Evolutionary conservation across 2,113 vertebrate genomes (phyloP).

Genomic region (Cyprichromis sp.): DNA sequence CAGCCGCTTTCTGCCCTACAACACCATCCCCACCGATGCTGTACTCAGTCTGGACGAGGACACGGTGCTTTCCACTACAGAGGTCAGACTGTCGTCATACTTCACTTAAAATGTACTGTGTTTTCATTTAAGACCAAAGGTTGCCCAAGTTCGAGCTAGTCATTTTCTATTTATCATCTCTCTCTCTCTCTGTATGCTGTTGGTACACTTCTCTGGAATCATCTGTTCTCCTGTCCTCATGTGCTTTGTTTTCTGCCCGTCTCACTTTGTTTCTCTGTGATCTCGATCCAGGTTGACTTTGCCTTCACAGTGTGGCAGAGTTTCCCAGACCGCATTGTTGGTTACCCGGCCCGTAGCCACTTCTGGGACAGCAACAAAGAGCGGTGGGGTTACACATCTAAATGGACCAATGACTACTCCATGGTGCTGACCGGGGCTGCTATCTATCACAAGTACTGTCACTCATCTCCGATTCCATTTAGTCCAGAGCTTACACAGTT

Average conservation of each 20-base stretch:
- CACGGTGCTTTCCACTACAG: slow-evolving; percentile 95
- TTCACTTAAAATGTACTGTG: not conserved
- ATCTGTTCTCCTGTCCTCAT: not conserved
- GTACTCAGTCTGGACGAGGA: slow-evolving; percentile 97
- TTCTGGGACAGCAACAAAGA: slow-evolving; percentile 98
- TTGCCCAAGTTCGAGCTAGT: not conserved
- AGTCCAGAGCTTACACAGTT: not conserved
- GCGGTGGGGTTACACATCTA: slow-evolving; percentile 97
- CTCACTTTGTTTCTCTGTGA: not conserved
- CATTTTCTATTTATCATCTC: not conserved
- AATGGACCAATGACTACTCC: slow-evolving; percentile 99
- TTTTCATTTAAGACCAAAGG: not conserved
- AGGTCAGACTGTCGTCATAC: slow-evolving; percentile 68
- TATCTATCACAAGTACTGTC: slow-evolving; percentile 94
- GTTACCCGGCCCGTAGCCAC: slow-evolving; percentile 96
- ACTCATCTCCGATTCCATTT: not conserved
- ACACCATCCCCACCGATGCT: slow-evolving; percentile 89
- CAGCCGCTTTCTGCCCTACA: slow-evolving; percentile 93
- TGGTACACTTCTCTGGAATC: not conserved
- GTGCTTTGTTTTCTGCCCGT: not conserved
- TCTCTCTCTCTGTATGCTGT: not conserved
- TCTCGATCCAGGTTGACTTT: slow-evolving; percentile 87
- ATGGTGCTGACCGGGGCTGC: slow-evolving; percentile 99
- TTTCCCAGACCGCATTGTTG: slow-evolving; percentile 96
- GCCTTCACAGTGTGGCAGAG: slow-evolving; percentile 98